Conservation (phyloP, 2,113 vertebrate genomes). For the Lophius piscatorius region DNA sequence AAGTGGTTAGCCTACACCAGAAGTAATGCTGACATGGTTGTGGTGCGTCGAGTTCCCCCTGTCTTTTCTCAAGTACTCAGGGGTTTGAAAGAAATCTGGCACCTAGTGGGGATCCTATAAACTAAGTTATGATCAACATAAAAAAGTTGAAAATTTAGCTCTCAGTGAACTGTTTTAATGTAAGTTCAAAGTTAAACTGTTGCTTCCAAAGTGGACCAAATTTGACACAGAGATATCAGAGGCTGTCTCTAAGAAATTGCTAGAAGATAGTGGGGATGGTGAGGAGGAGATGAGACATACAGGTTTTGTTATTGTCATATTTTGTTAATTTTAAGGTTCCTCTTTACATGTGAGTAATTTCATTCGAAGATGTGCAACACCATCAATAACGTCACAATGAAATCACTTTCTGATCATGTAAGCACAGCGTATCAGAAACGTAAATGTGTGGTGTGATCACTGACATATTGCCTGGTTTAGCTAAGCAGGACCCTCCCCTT, state of each 20-base stretch:
- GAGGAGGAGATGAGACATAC: slow-evolving; percentile 3
- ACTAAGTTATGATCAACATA: neutral
- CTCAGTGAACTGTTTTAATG: no score
- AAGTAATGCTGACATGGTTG: slow-evolving; percentile 53
- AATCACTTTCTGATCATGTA: slow-evolving; percentile 5
- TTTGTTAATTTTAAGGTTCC: neutral
- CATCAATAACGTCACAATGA: neutral
- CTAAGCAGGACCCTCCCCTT: slow-evolving; percentile 15
- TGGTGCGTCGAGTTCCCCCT: slow-evolving; percentile 54
- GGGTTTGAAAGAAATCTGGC: slow-evolving; percentile 19
- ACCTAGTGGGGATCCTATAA: slow-evolving; percentile 12
- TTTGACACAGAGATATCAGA: neutral
- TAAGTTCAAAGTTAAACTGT: no score
- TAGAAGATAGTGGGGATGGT: neutral
- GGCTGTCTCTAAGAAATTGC: neutral
- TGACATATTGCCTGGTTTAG: slow-evolving; percentile 5
- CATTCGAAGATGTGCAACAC: neutral
- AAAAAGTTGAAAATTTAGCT: no score
- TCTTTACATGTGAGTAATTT: neutral
- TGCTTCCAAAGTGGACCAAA: no score
- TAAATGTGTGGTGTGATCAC: neutral
- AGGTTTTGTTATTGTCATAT: slow-evolving; percentile 11
- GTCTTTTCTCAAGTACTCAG: slow-evolving; percentile 42
- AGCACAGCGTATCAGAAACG: neutral
- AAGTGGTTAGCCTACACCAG: slow-evolving; percentile 59